Percentiles rank a stretch among this genome's conserved stretches.
phyloP scores from a whole-genome alignment of 2,113 vertebrate genomes.

The Engraulis encrasicolus region DNA sequence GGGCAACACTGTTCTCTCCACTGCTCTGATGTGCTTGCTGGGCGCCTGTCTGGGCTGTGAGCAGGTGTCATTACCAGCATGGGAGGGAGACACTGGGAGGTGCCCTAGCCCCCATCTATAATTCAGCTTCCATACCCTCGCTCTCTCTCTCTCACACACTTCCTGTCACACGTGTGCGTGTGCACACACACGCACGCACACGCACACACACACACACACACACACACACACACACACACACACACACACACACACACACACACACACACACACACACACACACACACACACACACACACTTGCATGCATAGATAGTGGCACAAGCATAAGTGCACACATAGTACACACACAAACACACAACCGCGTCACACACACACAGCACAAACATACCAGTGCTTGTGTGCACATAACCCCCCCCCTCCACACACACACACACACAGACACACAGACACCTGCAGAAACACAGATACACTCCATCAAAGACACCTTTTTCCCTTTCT shows the following conservation, averaged over 20 bases:
- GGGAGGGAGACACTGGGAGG: constrained; percentile 29
- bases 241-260: not conserved
- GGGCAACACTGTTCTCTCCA: not conserved
- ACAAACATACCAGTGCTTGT: too few species aligned
- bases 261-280: not conserved
- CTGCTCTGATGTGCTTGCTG: constrained; percentile 4
- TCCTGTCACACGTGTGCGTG: not conserved
- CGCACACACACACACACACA: not conserved
- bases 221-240: not conserved
- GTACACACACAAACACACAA: too few species aligned
- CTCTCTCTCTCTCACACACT: constrained; percentile 19
- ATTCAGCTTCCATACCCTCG: constrained; percentile 28
- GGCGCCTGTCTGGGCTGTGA: constrained; percentile 3
- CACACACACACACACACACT: not conserved
- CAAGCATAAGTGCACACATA: too few species aligned
- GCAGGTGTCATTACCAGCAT: constrained; percentile 38
- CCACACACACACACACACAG: too few species aligned
- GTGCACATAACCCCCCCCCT: too few species aligned
- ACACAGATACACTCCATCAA: too few species aligned
- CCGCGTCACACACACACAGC: too few species aligned
- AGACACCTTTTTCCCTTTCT: too few species aligned
- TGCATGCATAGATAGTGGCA: too few species aligned
- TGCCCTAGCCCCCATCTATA: constrained; percentile 33
- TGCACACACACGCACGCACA: not conserved
- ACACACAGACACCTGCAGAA: too few species aligned